These are phyloP conservation scores for Tigriopus japonicus DNA, from an alignment of 1,140 invertebrate genomes.

Conservation along the genomic window DNA sequence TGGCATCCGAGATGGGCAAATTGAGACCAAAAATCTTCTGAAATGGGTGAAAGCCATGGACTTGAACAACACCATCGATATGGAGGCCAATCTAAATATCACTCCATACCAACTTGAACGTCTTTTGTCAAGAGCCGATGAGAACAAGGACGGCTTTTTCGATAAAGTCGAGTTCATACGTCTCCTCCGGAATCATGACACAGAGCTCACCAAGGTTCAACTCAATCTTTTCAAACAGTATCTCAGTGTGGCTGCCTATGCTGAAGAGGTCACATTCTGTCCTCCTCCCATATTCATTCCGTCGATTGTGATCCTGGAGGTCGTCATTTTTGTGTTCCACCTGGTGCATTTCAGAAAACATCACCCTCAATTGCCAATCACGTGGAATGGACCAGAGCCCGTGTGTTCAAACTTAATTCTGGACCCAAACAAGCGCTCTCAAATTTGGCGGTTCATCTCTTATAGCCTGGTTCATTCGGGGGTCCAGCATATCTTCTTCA, in stretches of 20 bases:
- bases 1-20: neutral
- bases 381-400: neutral
- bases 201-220: neutral
- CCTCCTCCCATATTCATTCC: slow-evolving; percentile 72
- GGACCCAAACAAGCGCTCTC: neutral
- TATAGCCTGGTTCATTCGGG: slow-evolving; percentile 5
- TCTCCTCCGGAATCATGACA: neutral
- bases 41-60: neutral
- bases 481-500: slow-evolving; percentile 62
- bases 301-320: slow-evolving; percentile 25
- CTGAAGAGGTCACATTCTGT: slow-evolving; percentile 63
- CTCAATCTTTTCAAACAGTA: slow-evolving; percentile 28
- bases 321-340: neutral
- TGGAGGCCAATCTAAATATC: neutral
- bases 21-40: neutral
- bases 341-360: neutral
- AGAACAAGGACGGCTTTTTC: slow-evolving; percentile 4
- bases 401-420: neutral
- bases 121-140: neutral
- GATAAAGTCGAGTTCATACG: neutral
- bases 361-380: neutral
- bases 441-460: neutral
- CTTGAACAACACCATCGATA: neutral
- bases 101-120: neutral
- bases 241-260: slow-evolving; percentile 39